A percentile compares a stretch with the other conserved stretches of the same genome.
These are phyloP conservation scores for Melanostigma gelatinosum DNA, from an alignment of 2,113 vertebrate genomes.

Conservation along the genomic window DNA sequence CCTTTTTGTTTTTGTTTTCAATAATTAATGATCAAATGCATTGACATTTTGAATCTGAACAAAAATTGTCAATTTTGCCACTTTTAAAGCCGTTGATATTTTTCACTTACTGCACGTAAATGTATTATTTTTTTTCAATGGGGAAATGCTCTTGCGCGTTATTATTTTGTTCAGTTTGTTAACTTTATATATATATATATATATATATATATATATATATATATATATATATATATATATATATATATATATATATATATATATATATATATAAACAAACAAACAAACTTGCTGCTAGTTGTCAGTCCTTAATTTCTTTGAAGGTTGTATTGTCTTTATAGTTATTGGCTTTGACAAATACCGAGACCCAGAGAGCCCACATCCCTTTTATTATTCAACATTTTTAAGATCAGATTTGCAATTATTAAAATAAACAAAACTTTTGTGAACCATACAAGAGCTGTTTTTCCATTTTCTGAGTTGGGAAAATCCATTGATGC, in stretches of 20 bases:
- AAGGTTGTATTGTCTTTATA: constrained; percentile 61
- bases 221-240: constrained; percentile 24
- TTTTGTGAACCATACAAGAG: constrained; percentile 67
- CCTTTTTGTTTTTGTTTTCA: constrained; percentile 21
- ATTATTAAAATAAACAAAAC: constrained; percentile 78
- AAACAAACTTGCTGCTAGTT: constrained; percentile 69
- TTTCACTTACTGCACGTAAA: constrained; percentile 64
- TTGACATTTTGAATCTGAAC: constrained; percentile 6
- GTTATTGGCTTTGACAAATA: constrained; percentile 58
- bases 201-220: constrained; percentile 23
- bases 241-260: constrained; percentile 12
- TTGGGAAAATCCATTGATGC: neutral
- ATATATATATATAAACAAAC: constrained; percentile 9
- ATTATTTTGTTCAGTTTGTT: constrained; percentile 56
- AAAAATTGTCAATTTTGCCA: constrained; percentile 34
- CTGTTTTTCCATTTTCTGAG: constrained; percentile 3
- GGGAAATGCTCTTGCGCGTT: constrained; percentile 43
- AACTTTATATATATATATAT: constrained; percentile 31
- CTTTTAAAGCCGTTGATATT: constrained; percentile 48
- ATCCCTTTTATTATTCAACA: constrained; percentile 72
- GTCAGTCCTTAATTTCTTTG: constrained; percentile 66
- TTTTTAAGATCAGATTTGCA: constrained; percentile 81
- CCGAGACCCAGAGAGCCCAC: constrained; percentile 51
- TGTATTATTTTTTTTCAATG: constrained; percentile 32
- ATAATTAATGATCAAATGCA: constrained; percentile 17